Conservation (phyloP, 2,113 vertebrate genomes). For the Sarotherodon lohbergeri region DNA sequence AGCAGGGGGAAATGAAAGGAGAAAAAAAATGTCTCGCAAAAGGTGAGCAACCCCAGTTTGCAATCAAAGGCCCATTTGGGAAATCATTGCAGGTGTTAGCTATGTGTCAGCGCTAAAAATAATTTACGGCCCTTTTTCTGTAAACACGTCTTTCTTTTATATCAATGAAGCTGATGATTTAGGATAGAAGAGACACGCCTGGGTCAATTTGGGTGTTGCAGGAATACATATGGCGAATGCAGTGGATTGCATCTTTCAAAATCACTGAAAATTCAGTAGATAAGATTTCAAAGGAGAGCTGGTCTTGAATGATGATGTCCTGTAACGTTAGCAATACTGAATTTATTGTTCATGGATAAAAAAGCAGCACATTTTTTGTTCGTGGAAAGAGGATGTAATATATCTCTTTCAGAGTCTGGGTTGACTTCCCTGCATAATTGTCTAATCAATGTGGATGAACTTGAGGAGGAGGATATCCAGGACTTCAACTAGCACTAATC, state of each 20-base stretch:
- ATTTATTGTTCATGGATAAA: background rate
- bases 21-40: background rate
- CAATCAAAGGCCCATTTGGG: background rate
- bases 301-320: background rate
- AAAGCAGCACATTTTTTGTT: background rate
- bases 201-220: background rate
- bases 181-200: background rate
- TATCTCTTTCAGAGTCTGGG: background rate
- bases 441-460: conserved; percentile 22
- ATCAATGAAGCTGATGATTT: conserved; percentile 16
- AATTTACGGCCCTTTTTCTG: conserved; percentile 46
- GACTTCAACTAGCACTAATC: conserved; percentile 37
- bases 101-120: conserved; percentile 31
- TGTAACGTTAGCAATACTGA: background rate
- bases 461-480: conserved; percentile 35
- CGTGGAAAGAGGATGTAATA: conserved; percentile 2
- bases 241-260: background rate
- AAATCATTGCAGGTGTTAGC: conserved; percentile 18
- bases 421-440: conserved; percentile 5
- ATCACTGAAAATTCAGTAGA: background rate
- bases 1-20: background rate
- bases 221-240: background rate
- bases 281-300: background rate
- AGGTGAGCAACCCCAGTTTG: background rate
- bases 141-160: conserved; percentile 26